Percentiles rank a stretch among this genome's conserved stretches.
phyloP scores from a whole-genome alignment of 2,113 vertebrate species.

The Morone chrysops region DNA sequence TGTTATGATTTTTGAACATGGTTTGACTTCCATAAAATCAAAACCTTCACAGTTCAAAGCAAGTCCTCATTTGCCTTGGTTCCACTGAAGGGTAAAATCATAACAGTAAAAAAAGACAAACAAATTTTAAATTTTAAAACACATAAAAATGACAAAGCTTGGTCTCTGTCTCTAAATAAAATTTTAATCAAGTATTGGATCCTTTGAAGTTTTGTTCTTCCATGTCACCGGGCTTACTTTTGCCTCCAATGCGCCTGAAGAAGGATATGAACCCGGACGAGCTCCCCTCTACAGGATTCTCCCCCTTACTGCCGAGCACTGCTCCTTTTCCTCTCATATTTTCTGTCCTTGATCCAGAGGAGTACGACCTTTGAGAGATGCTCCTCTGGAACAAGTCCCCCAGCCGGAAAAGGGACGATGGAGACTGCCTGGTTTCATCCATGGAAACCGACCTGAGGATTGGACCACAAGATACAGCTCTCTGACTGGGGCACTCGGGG shows the following conservation, averaged over 20 bases:
- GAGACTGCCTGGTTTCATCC: constrained; percentile 52
- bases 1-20: constrained; percentile 41
- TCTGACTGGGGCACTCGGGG: constrained; percentile 48
- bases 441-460: constrained; percentile 67
- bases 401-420: constrained; percentile 55
- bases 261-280: constrained; percentile 78
- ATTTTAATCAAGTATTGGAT: constrained; percentile 37
- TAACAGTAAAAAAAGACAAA: constrained; percentile 36
- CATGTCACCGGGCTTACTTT: constrained; percentile 52
- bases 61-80: constrained; percentile 77
- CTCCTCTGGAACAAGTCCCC: constrained; percentile 74
- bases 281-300: constrained; percentile 39
- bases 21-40: constrained; percentile 43
- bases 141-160: constrained; percentile 6
- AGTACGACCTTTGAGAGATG: constrained; percentile 55
- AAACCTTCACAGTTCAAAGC: constrained; percentile 66
- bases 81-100: constrained; percentile 42
- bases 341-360: constrained; percentile 56
- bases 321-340: background rate
- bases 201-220: constrained; percentile 52
- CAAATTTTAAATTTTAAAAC: constrained; percentile 6
- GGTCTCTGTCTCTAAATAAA: constrained; percentile 12
- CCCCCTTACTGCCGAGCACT: background rate
- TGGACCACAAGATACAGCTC: constrained; percentile 7
- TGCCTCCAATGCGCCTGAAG: constrained; percentile 80